Evolutionary conservation across 1,140 invertebrate species (phyloP), one percentile per base, ranked within the genome.

Genomic region (Procambarus virginalis): DNA sequence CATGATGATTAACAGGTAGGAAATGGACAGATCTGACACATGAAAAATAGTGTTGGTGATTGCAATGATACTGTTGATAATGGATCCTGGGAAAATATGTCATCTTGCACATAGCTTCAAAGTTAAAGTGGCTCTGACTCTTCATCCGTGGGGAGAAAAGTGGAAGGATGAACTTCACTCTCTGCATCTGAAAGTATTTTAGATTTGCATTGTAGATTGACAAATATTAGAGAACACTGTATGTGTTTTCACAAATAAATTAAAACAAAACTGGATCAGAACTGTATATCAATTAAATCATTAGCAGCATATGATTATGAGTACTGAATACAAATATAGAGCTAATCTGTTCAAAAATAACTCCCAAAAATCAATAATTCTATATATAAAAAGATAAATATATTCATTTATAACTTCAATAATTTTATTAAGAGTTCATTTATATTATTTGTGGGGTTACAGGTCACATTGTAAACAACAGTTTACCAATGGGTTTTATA

Each of bases 151-250:
- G 14, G 10, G 68, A 73, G n/a, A 34, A 73, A 22, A 6, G 10
- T 34, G 68, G 8, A 73, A 8, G 64, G 64, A 2, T 73, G 68
- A 22, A 34, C 68, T n/a, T 20, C n/a, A 73, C n/a, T 34, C 68
- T 22, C 68, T 73, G 68, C 68, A 73, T 73, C 68, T 73, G 68
- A 73, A 73, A 73, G 68, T 4, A 73, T 34, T 73, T 73, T 6
- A 73, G 4, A 22, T 5, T 34, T 73, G n/a, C 2, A 73, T 6
- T 73, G 34, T 9, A 5, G 8, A 8, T 73, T 4, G 8, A 34
- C 5, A 73, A 34, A 5, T 73, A 73, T 6, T 20, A 73, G n/a
- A 34, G 6, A 34, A 73, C 4, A 64, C 2, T 17, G 14, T 73
- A 22, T 5, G 34, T 17, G 8, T 73, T 6, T 34, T 22, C 34